Evolutionary conservation across 1,140 invertebrate species (phyloP), one percentile per base, ranked within the genome.

Genomic region (Bilobella aurantiaca): DNA sequence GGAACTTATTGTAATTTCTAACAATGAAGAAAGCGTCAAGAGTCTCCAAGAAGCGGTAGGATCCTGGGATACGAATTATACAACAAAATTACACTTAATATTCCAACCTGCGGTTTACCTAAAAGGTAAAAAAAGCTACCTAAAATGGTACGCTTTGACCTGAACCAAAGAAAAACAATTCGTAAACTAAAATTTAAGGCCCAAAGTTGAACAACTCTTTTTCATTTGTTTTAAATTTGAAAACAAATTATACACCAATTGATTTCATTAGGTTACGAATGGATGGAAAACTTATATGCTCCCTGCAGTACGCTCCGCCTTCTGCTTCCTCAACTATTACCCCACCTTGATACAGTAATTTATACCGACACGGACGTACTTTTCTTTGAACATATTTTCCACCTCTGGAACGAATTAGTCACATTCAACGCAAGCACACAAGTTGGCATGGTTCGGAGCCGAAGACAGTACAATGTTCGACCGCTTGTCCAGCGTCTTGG

Each of bases 301-400:
- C 57, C 57, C 3, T 58, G 57, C 30, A 5, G 25, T 2, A 29
- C 57, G 21, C 14, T 58, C 8, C 21, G 57, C 5, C 57, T 58
- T 8, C 29, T 58, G 12, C 16, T 58, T 5, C 25, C 25, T 25
- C 25, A 58, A 21, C 57, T 58, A 14, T 29, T 58, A 2, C 57
- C 57, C 29, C 25, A 27, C 5, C 3, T 29, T 31, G 57, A 58
- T 21, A 8, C 23, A 14, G 21, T 58, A 3, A 31, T 58, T 31
- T 58, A 58, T 29, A 31, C 29, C 21, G 57, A 58, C 28, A 58
- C 25, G 14, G 57, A 58, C 57, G 21, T 29, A 3, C 57, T 58
- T 14, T 29, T 58, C 57, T 58, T 58, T 21, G 25, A 58, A 29
- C 25, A 58, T 21, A 58, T 58, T 58, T 12, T 5, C 3, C 25